Percentiles rank a stretch among this genome's conserved stretches.
Conservation (phyloP, 2,113 vertebrate species). For the Scomber japonicus region DNA sequence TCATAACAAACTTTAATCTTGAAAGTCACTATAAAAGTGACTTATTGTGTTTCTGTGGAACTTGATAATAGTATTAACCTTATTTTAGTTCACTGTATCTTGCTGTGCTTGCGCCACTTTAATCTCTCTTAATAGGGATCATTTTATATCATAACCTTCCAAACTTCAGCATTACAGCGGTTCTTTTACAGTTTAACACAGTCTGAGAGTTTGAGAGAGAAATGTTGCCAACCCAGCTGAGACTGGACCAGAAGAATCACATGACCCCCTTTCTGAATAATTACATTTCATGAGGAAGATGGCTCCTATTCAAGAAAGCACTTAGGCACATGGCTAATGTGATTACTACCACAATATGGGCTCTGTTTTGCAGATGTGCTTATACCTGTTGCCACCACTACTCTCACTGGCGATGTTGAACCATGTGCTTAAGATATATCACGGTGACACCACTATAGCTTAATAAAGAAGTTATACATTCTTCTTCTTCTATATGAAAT, state of each 20-base stretch:
- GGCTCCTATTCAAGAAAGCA: constrained; percentile 72
- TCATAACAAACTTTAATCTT: not conserved
- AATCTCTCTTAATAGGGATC: not conserved
- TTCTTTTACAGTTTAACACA: constrained; percentile 11
- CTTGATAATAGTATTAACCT: too few relatives aligned
- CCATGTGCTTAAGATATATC: not conserved
- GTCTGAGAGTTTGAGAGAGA: constrained; percentile 31
- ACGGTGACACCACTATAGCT: not conserved
- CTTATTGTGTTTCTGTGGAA: not conserved
- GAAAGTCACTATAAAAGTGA: not conserved
- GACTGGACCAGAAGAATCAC: constrained; percentile 66
- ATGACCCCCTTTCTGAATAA: constrained; percentile 79
- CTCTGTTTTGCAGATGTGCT: constrained; percentile 69
- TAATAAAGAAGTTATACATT: not conserved
- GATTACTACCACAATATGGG: constrained; percentile 82
- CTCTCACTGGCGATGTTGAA: not conserved
- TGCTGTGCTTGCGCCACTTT: not conserved
- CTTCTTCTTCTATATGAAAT: too few relatives aligned
- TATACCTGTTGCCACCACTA: constrained; percentile 30
- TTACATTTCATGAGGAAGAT: constrained; percentile 77
- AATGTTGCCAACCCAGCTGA: constrained; percentile 42
- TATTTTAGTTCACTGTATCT: not conserved
- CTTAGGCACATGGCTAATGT: constrained; percentile 81
- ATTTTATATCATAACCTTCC: not conserved
- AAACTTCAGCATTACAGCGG: constrained; percentile 1